Percentiles rank a stretch among this genome's conserved stretches.
Evolutionary conservation across 2,797 vertebrate genomes (phyloP).

Genomic region (Erithacus rubecula): DNA sequence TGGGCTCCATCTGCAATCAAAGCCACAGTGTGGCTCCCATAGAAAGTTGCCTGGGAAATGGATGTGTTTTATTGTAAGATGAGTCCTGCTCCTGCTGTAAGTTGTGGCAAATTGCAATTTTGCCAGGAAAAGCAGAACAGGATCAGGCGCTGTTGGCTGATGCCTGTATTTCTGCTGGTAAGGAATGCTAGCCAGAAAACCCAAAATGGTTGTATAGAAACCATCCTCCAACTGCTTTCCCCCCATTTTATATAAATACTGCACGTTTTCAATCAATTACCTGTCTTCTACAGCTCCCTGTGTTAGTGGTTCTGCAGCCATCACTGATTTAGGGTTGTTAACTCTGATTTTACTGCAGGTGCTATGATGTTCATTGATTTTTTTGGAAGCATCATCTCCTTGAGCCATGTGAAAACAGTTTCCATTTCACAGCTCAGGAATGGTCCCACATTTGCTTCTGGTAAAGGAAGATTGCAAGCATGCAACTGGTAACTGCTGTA

Average conservation of each 20-base stretch:
- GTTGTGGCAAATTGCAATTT: background rate
- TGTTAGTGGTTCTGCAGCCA: background rate
- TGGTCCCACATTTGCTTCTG: background rate
- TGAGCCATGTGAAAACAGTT: background rate
- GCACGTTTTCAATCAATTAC: background rate
- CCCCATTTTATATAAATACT: background rate
- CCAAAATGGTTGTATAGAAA: background rate
- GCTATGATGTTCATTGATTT: background rate
- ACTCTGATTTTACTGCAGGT: background rate
- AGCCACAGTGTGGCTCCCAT: background rate
- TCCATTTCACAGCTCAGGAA: background rate
- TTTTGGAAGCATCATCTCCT: background rate
- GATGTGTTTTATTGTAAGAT: background rate
- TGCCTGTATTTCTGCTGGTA: background rate
- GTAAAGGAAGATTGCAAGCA: background rate
- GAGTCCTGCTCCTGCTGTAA: background rate
- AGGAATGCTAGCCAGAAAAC: background rate
- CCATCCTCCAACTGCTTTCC: background rate
- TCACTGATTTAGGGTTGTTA: background rate
- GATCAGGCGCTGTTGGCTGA: background rate
- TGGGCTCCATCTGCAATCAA: constrained; percentile 30
- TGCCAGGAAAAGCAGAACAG: background rate
- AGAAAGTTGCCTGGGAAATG: background rate
- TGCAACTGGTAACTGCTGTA: background rate
- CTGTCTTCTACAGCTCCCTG: background rate